These are phyloP conservation scores for Bugula neritina DNA, from an alignment of 2,888 invertebrate species.

Conservation along the genomic window DNA sequence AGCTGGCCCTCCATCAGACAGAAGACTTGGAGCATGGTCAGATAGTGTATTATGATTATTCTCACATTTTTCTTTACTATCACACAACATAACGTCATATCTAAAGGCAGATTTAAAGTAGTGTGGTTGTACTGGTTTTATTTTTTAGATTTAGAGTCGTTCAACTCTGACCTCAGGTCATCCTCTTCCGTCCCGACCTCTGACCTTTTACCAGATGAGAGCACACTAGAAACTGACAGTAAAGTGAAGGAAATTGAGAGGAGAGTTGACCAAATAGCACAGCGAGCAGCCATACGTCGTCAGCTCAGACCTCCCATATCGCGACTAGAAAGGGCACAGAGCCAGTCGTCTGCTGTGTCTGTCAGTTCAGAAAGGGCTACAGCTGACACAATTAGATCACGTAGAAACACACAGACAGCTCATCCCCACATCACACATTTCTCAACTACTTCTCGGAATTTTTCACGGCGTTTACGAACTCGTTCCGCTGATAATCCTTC, in stretches of 20 bases:
- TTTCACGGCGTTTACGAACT: not conserved
- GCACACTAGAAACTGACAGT: not conserved
- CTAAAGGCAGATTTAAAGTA: no score
- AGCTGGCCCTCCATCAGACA: not conserved
- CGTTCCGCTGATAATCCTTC: not conserved
- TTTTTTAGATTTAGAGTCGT: not conserved
- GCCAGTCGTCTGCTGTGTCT: not conserved
- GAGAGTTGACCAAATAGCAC: conserved; percentile 1
- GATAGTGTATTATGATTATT: no score
- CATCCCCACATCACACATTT: not conserved
- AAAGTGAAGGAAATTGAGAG: conserved; percentile 9
- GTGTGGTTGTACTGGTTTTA: no score
- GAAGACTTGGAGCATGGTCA: conserved; percentile 16
- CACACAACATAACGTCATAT: no score
- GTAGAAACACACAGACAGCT: not conserved
- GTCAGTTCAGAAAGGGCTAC: not conserved
- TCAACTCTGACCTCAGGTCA: not conserved
- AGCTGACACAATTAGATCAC: no score
- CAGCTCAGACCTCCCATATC: not conserved
- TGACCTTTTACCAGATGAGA: not conserved
- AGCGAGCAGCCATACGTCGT: conserved; percentile 7
- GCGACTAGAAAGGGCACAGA: not conserved
- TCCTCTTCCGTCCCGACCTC: not conserved
- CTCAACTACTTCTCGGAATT: not conserved
- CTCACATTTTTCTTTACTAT: no score